Base-by-base conservation (phyloP, 1,140 invertebrate genomes). In the Sarcophaga peregrina region DNA sequence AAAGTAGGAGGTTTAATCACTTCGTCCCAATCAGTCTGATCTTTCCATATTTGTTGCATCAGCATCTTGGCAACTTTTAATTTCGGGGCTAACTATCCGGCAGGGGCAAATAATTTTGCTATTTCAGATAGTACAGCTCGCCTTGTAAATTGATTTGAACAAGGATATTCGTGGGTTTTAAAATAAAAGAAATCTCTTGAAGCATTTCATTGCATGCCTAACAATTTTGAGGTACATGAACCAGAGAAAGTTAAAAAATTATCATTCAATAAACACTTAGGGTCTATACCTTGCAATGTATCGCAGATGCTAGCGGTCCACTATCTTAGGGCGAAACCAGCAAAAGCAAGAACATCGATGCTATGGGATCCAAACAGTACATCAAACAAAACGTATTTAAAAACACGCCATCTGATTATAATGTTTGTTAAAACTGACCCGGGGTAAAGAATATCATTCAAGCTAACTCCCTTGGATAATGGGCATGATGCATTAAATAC, bases 401-500 rank as follows among this genome's bases (percentile, higher is more conserved):
- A 62, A 62, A 62, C n/a, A 62, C n/a, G n/a, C n/a, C n/a, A n/a
- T 15, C 52, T 11, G 52, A 15, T 25, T 37, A 74, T 74, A 37
- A 74, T 13, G 11, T 45, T 25, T 45, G 72, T 8, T 45, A 74
- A 74, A 25, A 74, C 72, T 73, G 73, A 6, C 1, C 58, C 58
- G 8, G 58, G 4, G 20, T 62, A 8, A 5, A 62, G 20, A 5
- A 62, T 8, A 17, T 62, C 58, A 15, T 62, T 62, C 8, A 62
- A 62, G 3, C 15, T 17, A n/a, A n/a, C n/a, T n/a, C n/a, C n/a
- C n/a, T n/a, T n/a, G n/a, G 80, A 76, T 84, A 54, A 52, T 85
- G 86, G 0, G 90, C 90, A 75, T 91, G 58, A 15, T 62, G 58
- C 15, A 17, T 15, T 5, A 62, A 4, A 8, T 62, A 62, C 4